Evolutionary conservation across 2,888 invertebrate species (phyloP).

Genomic region (Globia sparganii): DNA sequence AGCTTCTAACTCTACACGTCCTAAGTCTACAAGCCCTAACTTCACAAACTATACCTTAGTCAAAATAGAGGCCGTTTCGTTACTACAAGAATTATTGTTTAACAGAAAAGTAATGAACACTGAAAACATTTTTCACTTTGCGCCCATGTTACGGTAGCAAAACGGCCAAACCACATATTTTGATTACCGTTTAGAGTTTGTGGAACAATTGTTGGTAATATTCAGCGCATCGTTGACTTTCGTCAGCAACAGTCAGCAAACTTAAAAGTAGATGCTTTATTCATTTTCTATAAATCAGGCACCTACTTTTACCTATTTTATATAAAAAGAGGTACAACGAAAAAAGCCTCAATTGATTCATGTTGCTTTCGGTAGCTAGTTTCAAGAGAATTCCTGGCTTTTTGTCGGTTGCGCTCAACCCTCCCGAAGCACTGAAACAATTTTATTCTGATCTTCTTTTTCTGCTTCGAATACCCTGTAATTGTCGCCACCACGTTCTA

Average conservation of each 20-base stretch:
- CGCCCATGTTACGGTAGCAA: too few relatives aligned
- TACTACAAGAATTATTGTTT: too few relatives aligned
- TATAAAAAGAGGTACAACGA: constrained; percentile 12
- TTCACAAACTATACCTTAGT: too few relatives aligned
- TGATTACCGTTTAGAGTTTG: too few relatives aligned
- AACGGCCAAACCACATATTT: too few relatives aligned
- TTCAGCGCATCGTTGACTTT: not conserved
- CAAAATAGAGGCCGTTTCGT: too few relatives aligned
- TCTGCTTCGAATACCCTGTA: not conserved
- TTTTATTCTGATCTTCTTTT: constrained; percentile 23
- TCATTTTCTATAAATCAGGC: too few relatives aligned
- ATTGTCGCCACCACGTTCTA: not conserved
- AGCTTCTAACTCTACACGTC: too few relatives aligned
- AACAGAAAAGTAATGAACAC: too few relatives aligned
- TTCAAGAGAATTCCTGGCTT: constrained; percentile 41
- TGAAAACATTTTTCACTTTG: too few relatives aligned
- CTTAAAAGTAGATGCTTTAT: not conserved
- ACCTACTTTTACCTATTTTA: not conserved
- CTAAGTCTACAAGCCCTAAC: too few relatives aligned
- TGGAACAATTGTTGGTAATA: too few relatives aligned
- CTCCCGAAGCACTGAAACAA: constrained; percentile 13
- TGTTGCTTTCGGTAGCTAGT: constrained; percentile 7
- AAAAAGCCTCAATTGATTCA: constrained; percentile 10
- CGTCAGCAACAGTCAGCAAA: not conserved
- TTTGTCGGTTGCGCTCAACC: constrained; percentile 35